These are phyloP conservation scores for Eupithecia centaureata DNA, from an alignment of 2,888 invertebrate species.

Conservation along the genomic window DNA sequence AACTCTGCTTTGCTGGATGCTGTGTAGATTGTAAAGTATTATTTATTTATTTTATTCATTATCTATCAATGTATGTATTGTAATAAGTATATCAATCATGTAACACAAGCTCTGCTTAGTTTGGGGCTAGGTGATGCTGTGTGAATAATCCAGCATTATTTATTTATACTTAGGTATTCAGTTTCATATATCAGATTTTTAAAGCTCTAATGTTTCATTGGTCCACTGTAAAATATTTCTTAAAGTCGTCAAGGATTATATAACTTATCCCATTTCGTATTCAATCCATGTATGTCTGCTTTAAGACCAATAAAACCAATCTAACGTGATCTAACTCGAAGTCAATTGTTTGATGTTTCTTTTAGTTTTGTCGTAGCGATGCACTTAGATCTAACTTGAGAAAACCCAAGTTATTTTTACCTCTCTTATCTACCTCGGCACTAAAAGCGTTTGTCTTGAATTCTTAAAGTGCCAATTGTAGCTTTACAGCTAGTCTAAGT, in stretches of 20 bases:
- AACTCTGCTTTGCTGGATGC: too few species aligned
- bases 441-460: conserved; percentile 80
- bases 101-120: too few species aligned
- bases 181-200: not conserved
- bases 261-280: not conserved
- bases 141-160: too few species aligned
- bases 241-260: not conserved
- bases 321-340: conserved; percentile 19
- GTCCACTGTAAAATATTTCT: not conserved
- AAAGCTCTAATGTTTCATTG: not conserved
- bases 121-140: too few species aligned
- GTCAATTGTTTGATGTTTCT: conserved; percentile 62
- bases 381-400: conserved; percentile 56
- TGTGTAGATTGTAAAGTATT: too few species aligned
- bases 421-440: conserved; percentile 55
- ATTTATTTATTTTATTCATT: too few species aligned
- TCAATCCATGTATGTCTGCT: conserved; percentile 5
- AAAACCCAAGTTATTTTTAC: conserved; percentile 73
- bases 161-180: too few species aligned
- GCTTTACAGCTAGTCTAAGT: conserved; percentile 58
- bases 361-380: conserved; percentile 39
- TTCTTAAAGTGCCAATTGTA: conserved; percentile 78
- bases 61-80: too few species aligned
- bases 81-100: too few species aligned
- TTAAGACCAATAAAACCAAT: conserved; percentile 12